Evolutionary conservation across 2,797 vertebrate genomes (phyloP).

Genomic region (Ctenochaetus hawaiiensis): DNA sequence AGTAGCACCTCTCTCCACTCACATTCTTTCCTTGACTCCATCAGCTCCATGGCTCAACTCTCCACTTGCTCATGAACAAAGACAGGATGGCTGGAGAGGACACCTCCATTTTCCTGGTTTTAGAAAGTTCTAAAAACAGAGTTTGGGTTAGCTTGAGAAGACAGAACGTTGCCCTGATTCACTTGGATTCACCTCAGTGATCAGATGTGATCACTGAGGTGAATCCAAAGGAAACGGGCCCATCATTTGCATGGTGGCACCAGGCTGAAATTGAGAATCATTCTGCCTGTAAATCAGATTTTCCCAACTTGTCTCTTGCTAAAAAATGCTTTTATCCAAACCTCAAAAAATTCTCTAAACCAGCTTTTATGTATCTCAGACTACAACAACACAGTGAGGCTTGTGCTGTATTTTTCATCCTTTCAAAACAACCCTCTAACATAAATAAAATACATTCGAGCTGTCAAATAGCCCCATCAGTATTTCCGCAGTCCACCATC

Average conservation of each 20-base stretch:
- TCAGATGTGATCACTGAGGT: slow-evolving; percentile 74
- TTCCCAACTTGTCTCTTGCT: slow-evolving; percentile 53
- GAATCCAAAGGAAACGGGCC: slow-evolving; percentile 77
- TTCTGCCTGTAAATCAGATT: slow-evolving; percentile 80
- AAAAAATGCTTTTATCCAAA: slow-evolving; percentile 62
- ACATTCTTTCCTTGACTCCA: slow-evolving; percentile 81
- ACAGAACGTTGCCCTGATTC: slow-evolving; percentile 77
- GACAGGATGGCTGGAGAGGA: slow-evolving; percentile 65
- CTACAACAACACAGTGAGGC: slow-evolving; percentile 40
- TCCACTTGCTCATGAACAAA: slow-evolving; percentile 75
- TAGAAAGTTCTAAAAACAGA: slow-evolving; percentile 68
- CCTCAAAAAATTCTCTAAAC: slow-evolving; percentile 40
- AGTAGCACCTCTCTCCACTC: slow-evolving; percentile 78
- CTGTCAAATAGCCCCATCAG: slow-evolving; percentile 62
- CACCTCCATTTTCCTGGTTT: slow-evolving; percentile 64
- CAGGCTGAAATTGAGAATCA: slow-evolving; percentile 78
- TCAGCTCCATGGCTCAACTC: slow-evolving; percentile 77
- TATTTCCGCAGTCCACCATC: slow-evolving; percentile 58
- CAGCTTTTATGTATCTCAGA: slow-evolving; percentile 59
- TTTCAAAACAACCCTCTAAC: slow-evolving; percentile 47
- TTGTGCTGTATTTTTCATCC: slow-evolving; percentile 36
- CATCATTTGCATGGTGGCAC: slow-evolving; percentile 78
- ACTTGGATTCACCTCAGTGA: slow-evolving; percentile 78
- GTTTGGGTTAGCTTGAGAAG: slow-evolving; percentile 71
- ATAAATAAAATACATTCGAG: slow-evolving; percentile 57